These are phyloP conservation scores for Pachyuromys duprasi DNA, from an alignment of 2,797 vertebrate genomes.

Conservation along the genomic window DNA sequence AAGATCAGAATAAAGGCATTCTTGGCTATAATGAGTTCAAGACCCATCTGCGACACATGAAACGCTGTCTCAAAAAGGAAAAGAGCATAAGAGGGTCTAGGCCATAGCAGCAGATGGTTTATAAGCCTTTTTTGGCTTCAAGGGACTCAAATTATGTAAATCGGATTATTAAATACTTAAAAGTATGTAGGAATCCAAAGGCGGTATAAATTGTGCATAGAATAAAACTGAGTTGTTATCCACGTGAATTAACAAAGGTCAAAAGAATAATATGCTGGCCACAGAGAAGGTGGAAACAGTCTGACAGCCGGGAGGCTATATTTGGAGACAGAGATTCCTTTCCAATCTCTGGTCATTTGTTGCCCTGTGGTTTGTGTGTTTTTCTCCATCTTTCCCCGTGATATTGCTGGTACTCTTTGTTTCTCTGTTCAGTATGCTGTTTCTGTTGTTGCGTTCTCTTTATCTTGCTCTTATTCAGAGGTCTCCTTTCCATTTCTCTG, in stretches of 20 bases:
- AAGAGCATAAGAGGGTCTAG: neutral
- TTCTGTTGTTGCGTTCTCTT: constrained; percentile 32
- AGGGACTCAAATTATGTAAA: neutral
- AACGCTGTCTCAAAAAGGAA: neutral
- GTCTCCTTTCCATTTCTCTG: neutral
- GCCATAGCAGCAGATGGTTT: neutral
- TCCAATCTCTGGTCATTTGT: neutral
- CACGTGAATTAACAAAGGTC: constrained; percentile 34
- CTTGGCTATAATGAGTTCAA: neutral
- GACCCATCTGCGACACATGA: neutral
- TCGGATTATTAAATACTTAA: neutral
- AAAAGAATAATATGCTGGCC: neutral
- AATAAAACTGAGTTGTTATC: neutral
- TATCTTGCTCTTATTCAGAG: neutral
- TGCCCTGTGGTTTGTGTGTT: neutral
- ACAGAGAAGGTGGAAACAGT: constrained; percentile 18
- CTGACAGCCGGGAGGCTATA: neutral
- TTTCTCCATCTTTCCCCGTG: neutral
- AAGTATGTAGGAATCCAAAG: neutral
- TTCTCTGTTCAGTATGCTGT: neutral
- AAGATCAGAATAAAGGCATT: neutral
- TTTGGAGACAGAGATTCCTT: neutral
- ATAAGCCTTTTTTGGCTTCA: constrained; percentile 10
- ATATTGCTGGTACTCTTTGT: neutral
- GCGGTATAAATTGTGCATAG: neutral